A percentile compares a stretch with the other conserved stretches of the same genome.
phyloP scores from a whole-genome alignment of 2,113 vertebrate genomes.

The Cochlearius cochlearius region DNA sequence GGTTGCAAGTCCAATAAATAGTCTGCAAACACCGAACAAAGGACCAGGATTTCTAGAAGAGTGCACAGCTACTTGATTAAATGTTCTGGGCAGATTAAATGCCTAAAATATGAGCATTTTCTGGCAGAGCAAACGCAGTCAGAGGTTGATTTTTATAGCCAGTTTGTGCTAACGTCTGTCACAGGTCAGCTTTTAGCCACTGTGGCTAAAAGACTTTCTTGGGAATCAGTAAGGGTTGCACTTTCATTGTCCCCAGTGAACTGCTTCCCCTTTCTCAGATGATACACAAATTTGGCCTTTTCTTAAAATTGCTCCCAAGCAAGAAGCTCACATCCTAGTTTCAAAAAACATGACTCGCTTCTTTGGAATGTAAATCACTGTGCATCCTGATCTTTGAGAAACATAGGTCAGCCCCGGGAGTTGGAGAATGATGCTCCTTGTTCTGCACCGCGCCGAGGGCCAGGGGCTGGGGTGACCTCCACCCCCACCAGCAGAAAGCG shows the following conservation, averaged over 20 bases:
- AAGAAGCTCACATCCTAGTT: neutral
- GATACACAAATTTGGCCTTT: neutral
- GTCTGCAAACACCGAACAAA: neutral
- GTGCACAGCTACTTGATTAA: neutral
- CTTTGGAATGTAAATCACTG: conserved; percentile 35
- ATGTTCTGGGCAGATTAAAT: neutral
- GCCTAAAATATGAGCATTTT: neutral
- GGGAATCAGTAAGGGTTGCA: neutral
- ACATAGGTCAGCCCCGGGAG: neutral
- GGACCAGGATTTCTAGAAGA: neutral
- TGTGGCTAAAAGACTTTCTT: neutral
- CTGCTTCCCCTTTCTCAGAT: neutral
- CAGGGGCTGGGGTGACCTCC: neutral
- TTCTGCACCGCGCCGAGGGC: neutral
- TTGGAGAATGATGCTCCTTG: conserved; percentile 22
- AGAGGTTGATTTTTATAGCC: neutral
- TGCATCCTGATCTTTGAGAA: neutral
- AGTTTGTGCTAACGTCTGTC: neutral
- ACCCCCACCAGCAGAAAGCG: neutral
- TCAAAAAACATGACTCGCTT: conserved; percentile 1
- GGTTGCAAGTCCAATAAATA: neutral
- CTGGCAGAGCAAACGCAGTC: neutral
- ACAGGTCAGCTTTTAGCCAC: neutral
- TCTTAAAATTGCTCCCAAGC: neutral
- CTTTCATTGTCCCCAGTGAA: neutral